Base-by-base conservation (phyloP, 2,888 invertebrate genomes). In the Scaptomyza cyrtandrae region DNA sequence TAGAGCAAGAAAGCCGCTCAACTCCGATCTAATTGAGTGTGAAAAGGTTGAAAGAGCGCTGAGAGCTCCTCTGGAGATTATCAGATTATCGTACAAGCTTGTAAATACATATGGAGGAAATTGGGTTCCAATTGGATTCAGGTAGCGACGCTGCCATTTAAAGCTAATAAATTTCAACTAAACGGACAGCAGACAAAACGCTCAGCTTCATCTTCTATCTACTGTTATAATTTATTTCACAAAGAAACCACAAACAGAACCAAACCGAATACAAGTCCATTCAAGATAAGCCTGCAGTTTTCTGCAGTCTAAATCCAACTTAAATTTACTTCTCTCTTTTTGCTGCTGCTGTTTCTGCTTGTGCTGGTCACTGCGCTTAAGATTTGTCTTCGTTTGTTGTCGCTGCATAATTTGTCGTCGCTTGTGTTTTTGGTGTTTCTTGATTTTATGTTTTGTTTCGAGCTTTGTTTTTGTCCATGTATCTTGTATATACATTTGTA, bases 181-280 rank as follows among this genome's bases (percentile, higher is more conserved):
- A 86, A 68, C 62, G 62, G 72, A 75, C 86, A 78, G 79, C 77
- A 65, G 77, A 86, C 83, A 85, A 87, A 89, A 88, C 75, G 83
- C 71, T 88, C 53, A 70, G 66, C 68, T 79, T 89, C 56, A 82
- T 87, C 86, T 16, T 41, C 13, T 14, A 41, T 77, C 78, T 72
- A 88, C 86, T 78, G 85, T 80, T 86, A 85, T 86, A 88, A 85
- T 90, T 89, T 88, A 88, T 88, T 89, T 84, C 66, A 79, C 75
- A 56, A 54, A 50, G 27, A 41, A 27, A 27, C 33, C 33, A 50
- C 41, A 4, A 14, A 45, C 60, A 43, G 53, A 54, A 54, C 46
- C 6, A 55, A 43, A 41, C 13, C 14, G 19, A 37, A 50, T 50
- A 31, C 45, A 39, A 37, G 55, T 62, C 49, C 52, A 64, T 31